Evolutionary conservation across 2,113 vertebrate genomes (phyloP), one percentile per base, ranked within the genome.

Genomic region (Lamprologus sp.): DNA sequence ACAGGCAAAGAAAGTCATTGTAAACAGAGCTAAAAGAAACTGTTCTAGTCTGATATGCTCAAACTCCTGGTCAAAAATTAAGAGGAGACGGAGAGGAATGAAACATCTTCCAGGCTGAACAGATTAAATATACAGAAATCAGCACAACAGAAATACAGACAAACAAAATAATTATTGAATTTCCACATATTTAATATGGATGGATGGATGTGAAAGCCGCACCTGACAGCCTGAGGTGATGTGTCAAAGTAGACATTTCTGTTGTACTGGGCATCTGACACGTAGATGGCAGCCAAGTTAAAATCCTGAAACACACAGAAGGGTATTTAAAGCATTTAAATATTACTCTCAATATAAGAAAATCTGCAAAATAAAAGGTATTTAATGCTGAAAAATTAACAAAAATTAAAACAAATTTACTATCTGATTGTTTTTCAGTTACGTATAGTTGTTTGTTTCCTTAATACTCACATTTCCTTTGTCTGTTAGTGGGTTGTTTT

Each of bases 221-320:
- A 99, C 98, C 97, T 97, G 90, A 99, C 94, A 0, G 97, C 96
- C 91, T 95, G 94, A 3, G 97, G 97, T 0, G 97, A 97, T 1
- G 97, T 97, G 90, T 98, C 96, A 15, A 99, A 99, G 9, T 87
- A 96, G 42, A 99, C 97, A 77, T 99, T 99, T 73, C 98, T 96
- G 95, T 98, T 98, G 93, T 98, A 97, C 84, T 99, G 98, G 8
- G 98, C 98, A 37, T 99, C 98, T 0, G 97, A 99, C 37, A 99
- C 98, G 3, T 97, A 98, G 5, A 98, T 96, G 0, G 97, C 96
- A 1, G 98, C 98, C 93, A 99, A 93, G 31, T 98, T 92, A 3
- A 99, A 94, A 4, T 96, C 96, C 97, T 98, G 92, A 33, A 91
- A 89, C 21, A 89, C n/a, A 90, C 11, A n/a, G 6, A n/a, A 4